Percentiles rank a stretch among this genome's conserved stretches.
phyloP scores from a whole-genome alignment of 92 coral and sea anemone genomes.

The Diadumene lineata region DNA sequence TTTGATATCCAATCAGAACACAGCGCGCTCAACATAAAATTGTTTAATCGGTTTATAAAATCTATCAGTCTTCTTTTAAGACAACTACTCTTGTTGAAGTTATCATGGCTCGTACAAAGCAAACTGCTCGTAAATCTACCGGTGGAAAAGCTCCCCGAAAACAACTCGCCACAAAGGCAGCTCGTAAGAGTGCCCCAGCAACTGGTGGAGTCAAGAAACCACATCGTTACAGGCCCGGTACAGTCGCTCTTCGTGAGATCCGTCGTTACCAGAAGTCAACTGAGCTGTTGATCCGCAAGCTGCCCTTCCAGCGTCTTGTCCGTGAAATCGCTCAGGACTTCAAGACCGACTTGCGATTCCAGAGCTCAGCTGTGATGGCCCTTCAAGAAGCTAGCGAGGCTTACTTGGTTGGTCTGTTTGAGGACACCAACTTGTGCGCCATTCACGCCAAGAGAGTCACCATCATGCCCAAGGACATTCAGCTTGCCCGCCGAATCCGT shows the following conservation, averaged over 20 bases:
- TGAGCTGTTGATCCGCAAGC: constrained; percentile 83
- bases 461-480: constrained; percentile 99
- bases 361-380: constrained; percentile 99
- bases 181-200: constrained; percentile 84
- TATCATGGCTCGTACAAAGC: neutral
- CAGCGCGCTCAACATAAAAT: too few species aligned
- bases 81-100: too few species aligned
- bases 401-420: constrained; percentile 99
- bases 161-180: constrained; percentile 88
- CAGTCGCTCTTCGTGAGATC: constrained; percentile 86
- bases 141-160: constrained; percentile 96
- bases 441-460: constrained; percentile 99
- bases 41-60: too few species aligned
- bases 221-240: constrained; percentile 85
- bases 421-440: constrained; percentile 99
- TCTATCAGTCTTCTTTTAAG: too few species aligned
- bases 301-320: constrained; percentile 83
- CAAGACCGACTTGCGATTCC: constrained; percentile 93
- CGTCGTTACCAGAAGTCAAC: constrained; percentile 86
- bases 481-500: constrained; percentile 99
- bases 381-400: constrained; percentile 99
- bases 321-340: constrained; percentile 82
- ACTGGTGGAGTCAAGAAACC: constrained; percentile 83
- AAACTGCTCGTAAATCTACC: neutral
- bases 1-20: too few species aligned